Evolutionary conservation across 2,888 invertebrate genomes (phyloP), one percentile per base, ranked within the genome.

Genomic region (Oxystoma pomonae): DNA sequence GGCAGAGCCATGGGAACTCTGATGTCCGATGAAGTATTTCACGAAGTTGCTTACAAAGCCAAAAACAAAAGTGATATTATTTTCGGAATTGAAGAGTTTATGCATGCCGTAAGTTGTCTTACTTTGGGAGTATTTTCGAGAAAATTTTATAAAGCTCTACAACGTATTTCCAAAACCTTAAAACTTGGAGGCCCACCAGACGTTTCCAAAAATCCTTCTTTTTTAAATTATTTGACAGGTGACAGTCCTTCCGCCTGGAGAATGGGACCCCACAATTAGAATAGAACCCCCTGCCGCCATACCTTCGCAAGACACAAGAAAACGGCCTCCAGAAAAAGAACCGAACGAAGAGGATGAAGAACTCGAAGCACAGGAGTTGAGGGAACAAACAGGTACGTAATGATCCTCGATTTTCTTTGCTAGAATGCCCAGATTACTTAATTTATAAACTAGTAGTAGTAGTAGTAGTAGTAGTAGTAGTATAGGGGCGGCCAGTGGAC

Each of bases 21-120:
- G 60, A 95, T 98, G 95, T 95, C 96, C 0, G 98, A 98, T 80
- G 98, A 98, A 83, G 94, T 97, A 73, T 97, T 97, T 79, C 96
- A 96, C 77, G 96, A 96, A 81, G 95, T 97, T 16, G 96, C 96
- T 2, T 97, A 97, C 78, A 87, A 94, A 72, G 95, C 95, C 0
- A 89, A 88, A 70, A 92, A 91, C 78, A 85, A 93, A 63, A 91
- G 93, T 76, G 97, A 98, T 78, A 83, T 98, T 61, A 79, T 98
- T 70, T 93, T 96, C 7, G 98, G 97, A 2, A 19, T 57, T 57
- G 57, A 57, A n/a, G 57, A 57, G n/a, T 57, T 57, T 20, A 16
- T 57, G 21, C 17, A 57, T 20, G 57, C 57, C 3, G 57, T 57
- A 7, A n/a, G n/a, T n/a, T n/a, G n/a, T n/a, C n/a, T n/a, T n/a